These are phyloP conservation scores for Rhineura floridana DNA, from an alignment of 2,113 vertebrate species.

Conservation along the genomic window DNA sequence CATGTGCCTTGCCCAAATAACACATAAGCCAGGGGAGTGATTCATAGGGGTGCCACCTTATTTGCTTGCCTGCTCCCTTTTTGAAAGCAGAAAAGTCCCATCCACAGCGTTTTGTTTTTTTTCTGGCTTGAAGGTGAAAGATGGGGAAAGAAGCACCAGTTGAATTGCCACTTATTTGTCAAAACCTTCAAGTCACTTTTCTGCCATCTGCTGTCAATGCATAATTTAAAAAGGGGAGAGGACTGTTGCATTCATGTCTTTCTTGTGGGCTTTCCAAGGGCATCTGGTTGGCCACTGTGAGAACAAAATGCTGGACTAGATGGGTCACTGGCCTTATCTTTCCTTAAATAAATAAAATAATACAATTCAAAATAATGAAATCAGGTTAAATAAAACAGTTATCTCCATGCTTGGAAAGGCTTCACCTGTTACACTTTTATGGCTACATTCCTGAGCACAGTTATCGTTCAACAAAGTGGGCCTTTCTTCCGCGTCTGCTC, in stretches of 20 bases:
- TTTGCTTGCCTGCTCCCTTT: too few relatives aligned
- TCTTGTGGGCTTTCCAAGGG: too few relatives aligned
- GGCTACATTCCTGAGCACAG: not conserved
- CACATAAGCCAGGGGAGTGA: not conserved
- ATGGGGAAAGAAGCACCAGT: too few relatives aligned
- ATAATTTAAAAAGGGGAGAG: too few relatives aligned
- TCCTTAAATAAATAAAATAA: not conserved
- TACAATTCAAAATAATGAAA: not conserved
- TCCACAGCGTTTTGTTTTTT: not conserved
- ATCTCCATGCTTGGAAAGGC: not conserved
- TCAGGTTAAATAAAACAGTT: not conserved
- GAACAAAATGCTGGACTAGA: too few relatives aligned
- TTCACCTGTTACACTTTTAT: not conserved
- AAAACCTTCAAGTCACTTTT: not conserved
- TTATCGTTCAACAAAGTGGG: not conserved
- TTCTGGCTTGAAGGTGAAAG: not conserved
- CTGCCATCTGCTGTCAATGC: not conserved
- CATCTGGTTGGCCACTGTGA: too few relatives aligned
- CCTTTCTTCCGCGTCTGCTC: not conserved
- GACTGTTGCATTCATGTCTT: too few relatives aligned
- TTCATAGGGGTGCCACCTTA: not conserved
- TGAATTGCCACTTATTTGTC: not conserved
- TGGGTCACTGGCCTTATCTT: too few relatives aligned
- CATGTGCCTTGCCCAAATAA: not conserved
- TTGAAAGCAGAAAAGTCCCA: not conserved